Evolutionary conservation across 2,113 vertebrate species (phyloP).

Genomic region (Myotis yumanensis): DNA sequence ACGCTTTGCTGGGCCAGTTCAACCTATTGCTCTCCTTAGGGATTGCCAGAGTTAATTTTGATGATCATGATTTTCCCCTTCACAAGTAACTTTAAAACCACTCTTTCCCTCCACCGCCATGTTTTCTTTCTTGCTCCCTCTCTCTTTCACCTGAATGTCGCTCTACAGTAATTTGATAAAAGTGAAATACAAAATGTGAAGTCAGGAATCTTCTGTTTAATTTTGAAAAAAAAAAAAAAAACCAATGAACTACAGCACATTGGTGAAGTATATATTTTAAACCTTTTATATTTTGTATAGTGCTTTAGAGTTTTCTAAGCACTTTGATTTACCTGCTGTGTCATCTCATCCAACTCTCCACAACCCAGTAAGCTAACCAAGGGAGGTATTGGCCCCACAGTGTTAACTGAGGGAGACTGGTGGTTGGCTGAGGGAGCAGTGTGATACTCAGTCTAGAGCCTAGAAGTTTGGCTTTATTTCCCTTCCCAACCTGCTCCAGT

Average conservation of each 20-base stretch:
- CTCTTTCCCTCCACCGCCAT: background rate
- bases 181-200: background rate
- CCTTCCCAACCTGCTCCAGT: background rate
- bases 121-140: background rate
- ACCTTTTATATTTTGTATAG: accelerated
- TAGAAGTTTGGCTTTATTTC: background rate
- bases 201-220: background rate
- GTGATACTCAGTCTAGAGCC: background rate
- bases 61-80: background rate
- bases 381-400: background rate
- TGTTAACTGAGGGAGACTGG: background rate
- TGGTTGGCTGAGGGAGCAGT: background rate
- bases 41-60: background rate
- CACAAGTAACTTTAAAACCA: background rate
- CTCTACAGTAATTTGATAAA: background rate
- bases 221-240: background rate
- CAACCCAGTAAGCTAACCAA: background rate
- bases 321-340: background rate
- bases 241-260: background rate
- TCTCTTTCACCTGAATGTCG: background rate
- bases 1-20: background rate
- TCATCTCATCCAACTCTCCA: background rate
- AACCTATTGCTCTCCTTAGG: background rate
- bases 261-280: background rate
- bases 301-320: background rate